These are phyloP conservation scores for Ellobium chinense DNA, from an alignment of 2,888 invertebrate genomes.

Conservation along the genomic window DNA sequence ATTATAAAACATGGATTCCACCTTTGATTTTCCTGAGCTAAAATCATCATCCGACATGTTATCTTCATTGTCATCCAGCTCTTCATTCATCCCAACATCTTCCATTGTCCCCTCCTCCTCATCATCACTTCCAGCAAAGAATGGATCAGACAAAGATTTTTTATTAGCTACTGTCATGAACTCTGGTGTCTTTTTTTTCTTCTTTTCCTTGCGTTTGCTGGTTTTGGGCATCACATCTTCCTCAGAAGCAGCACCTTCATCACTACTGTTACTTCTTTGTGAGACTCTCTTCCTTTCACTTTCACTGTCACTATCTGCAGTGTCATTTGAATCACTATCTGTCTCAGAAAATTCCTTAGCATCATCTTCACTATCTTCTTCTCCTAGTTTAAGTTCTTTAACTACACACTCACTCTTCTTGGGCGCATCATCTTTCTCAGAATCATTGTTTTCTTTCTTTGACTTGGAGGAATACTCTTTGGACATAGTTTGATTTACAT, in stretches of 20 bases:
- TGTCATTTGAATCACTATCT: neutral
- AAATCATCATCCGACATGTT: neutral
- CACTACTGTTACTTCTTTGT: slow-evolving; percentile 43
- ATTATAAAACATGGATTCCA: slow-evolving; percentile 52
- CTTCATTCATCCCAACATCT: neutral
- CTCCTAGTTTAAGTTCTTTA: slow-evolving; percentile 57
- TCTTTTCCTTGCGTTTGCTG: neutral
- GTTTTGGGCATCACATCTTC: slow-evolving; percentile 34
- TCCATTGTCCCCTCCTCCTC: neutral
- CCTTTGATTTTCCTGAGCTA: slow-evolving; percentile 6
- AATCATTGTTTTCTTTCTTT: neutral
- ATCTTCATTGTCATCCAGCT: slow-evolving; percentile 10
- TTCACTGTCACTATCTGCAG: neutral
- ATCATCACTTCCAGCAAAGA: slow-evolving; percentile 40
- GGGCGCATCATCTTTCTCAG: slow-evolving; percentile 25
- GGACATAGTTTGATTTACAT: neutral
- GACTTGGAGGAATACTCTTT: neutral
- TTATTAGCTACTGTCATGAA: slow-evolving; percentile 11
- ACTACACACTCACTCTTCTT: slow-evolving; percentile 59
- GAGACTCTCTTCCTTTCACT: slow-evolving; percentile 3
- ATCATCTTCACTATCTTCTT: slow-evolving; percentile 29
- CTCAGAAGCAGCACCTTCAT: neutral
- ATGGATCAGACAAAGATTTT: slow-evolving; percentile 7
- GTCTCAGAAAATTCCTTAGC: neutral
- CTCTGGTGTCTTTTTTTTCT: neutral